Conservation (phyloP, 1,140 invertebrate genomes). For the Trichoplusia ni region DNA sequence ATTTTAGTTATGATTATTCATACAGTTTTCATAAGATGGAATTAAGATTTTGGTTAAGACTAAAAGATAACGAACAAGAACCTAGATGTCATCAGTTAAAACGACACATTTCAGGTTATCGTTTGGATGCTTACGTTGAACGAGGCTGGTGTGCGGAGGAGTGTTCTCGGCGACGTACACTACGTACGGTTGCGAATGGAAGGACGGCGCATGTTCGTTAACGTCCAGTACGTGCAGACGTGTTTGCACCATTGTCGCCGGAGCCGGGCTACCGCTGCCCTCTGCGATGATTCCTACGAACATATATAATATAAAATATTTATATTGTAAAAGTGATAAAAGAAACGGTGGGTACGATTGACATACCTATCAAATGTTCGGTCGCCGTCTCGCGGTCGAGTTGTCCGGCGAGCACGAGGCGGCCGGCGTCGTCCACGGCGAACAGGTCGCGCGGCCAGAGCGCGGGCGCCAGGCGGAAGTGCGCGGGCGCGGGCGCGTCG, state of each 20-base stretch:
- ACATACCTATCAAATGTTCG: slow-evolving; percentile 86
- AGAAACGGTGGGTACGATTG: not conserved
- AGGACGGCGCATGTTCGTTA: slow-evolving; percentile 94
- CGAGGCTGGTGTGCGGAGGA: slow-evolving; percentile 87
- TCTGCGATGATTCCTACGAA: slow-evolving; percentile 86
- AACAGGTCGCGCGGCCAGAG: slow-evolving; percentile 86
- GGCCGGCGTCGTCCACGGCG: slow-evolving; percentile 87
- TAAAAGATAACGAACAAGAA: too few relatives aligned
- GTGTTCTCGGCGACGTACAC: slow-evolving; percentile 91
- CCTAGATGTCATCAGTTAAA: too few relatives aligned
- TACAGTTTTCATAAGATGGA: not conserved
- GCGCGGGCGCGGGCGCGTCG: slow-evolving; percentile 25
- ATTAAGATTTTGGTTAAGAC: too few relatives aligned
- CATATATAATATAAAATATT: not conserved
- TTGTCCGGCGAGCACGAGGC: slow-evolving; percentile 86
- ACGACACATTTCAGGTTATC: too few relatives aligned
- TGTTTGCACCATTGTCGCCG: slow-evolving; percentile 89
- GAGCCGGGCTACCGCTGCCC: slow-evolving; percentile 88
- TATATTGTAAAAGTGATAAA: not conserved
- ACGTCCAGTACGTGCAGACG: slow-evolving; percentile 92
- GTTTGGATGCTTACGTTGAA: slow-evolving; percentile 83
- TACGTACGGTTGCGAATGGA: slow-evolving; percentile 91
- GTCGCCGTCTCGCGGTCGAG: slow-evolving; percentile 90
- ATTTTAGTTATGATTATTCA: too few relatives aligned
- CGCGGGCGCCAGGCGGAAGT: slow-evolving; percentile 86